A percentile compares a stretch with the other conserved stretches of the same genome.
These are phyloP conservation scores for Oscheius myriophilus DNA, from an alignment of 2,888 invertebrate genomes.

Conservation along the genomic window DNA sequence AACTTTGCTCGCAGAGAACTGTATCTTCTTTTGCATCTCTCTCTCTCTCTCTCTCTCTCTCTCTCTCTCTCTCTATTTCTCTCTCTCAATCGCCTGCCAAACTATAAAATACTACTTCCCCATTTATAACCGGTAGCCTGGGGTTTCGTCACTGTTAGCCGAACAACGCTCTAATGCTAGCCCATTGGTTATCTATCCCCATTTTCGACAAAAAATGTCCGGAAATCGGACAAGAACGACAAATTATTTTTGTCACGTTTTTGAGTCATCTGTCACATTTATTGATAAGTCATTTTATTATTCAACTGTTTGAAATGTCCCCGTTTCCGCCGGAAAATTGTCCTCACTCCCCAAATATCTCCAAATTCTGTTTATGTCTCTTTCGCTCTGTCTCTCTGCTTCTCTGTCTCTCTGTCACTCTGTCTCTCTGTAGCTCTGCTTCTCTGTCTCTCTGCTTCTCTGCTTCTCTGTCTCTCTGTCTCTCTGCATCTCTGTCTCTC, in stretches of 20 bases:
- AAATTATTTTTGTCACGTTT: too few relatives aligned
- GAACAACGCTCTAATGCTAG: background rate
- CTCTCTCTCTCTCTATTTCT: conserved; percentile 10
- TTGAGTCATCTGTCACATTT: too few relatives aligned
- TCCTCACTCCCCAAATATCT: too few relatives aligned
- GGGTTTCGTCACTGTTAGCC: conserved; percentile 21
- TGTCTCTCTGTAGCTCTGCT: background rate
- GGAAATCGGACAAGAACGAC: too few relatives aligned
- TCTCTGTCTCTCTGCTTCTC: background rate
- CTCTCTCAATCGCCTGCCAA: conserved; percentile 3
- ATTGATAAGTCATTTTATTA: background rate
- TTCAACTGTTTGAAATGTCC: conserved; percentile 9
- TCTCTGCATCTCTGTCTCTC: conserved; percentile 1
- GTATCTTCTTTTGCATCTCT: conserved; percentile 8
- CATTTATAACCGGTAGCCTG: conserved; percentile 25
- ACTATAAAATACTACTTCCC: conserved; percentile 3
- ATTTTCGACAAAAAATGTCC: too few relatives aligned
- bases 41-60: conserved; percentile 22
- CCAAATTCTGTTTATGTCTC: background rate
- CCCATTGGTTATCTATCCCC: too few relatives aligned
- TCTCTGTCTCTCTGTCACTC: background rate
- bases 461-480: background rate
- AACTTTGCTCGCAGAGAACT: conserved; percentile 2
- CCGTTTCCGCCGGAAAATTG: conserved; percentile 33
- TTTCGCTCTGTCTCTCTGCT: conserved; percentile 2